Evolutionary conservation across 2,888 invertebrate species (phyloP).

Genomic region (Tubiluchus corallicola): DNA sequence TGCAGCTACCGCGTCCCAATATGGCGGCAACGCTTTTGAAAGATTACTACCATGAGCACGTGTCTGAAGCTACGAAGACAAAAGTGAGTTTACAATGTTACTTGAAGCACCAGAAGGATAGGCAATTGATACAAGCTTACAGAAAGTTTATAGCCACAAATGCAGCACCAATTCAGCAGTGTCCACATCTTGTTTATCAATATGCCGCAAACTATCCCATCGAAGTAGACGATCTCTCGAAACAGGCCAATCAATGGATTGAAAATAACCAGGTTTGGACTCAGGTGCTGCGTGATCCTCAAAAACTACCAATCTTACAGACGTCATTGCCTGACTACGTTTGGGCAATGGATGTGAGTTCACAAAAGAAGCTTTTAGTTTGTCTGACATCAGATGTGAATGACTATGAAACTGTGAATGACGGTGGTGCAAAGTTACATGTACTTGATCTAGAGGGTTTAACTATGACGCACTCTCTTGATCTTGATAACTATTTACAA

Average conservation of each 20-base stretch:
- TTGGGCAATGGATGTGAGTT: neutral
- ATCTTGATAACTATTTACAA: neutral
- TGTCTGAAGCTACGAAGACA: neutral
- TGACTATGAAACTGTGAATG: neutral
- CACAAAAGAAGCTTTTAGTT: neutral
- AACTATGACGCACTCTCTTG: neutral
- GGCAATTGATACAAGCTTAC: neutral
- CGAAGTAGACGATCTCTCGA: neutral
- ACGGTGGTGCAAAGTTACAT: neutral
- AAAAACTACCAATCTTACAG: neutral
- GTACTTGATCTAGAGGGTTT: neutral
- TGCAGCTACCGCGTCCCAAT: neutral
- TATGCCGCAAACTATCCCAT: conserved; percentile 1
- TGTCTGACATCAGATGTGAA: neutral
- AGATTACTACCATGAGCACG: conserved; percentile 3
- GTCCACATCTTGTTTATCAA: neutral
- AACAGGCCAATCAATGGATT: neutral
- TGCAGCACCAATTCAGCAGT: neutral
- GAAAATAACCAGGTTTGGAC: neutral
- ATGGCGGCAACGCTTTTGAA: neutral
- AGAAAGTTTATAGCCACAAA: neutral
- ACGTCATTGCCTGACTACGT: neutral
- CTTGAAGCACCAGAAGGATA: neutral
- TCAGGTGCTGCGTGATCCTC: neutral
- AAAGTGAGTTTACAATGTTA: neutral